Percentiles rank a stretch among this genome's conserved stretches.
Conservation (phyloP, 2,113 vertebrate species). For the Pangasianodon gigas region DNA sequence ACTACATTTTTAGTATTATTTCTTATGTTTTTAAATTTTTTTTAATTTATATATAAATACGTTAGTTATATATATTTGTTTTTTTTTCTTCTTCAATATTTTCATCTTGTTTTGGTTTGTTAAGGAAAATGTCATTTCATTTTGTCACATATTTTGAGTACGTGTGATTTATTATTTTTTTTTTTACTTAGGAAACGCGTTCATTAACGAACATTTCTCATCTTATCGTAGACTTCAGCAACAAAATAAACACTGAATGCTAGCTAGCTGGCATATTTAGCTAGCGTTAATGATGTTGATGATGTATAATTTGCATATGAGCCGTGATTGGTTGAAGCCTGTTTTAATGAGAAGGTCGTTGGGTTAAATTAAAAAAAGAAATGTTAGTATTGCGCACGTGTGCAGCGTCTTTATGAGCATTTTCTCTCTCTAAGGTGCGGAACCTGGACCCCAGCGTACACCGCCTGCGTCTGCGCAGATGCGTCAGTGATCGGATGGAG, state of each 20-base stretch:
- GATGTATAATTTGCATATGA: not conserved
- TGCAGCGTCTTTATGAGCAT: not conserved
- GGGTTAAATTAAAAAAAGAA: too few relatives aligned
- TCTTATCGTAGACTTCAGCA: not conserved
- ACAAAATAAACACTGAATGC: not conserved
- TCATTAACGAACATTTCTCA: not conserved
- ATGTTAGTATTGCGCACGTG: not conserved
- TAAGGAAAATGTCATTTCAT: not conserved
- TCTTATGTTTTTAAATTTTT: too few relatives aligned
- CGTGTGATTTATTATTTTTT: not conserved
- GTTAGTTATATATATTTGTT: too few relatives aligned
- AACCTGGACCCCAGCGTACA: constrained; percentile 78
- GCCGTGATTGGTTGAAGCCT: not conserved
- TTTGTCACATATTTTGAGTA: not conserved
- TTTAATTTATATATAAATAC: too few relatives aligned
- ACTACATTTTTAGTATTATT: too few relatives aligned
- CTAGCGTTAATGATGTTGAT: not conserved
- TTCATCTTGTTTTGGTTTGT: not conserved
- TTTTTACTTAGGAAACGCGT: not conserved
- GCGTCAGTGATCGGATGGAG: constrained; percentile 67
- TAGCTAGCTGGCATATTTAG: not conserved
- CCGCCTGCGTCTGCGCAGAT: constrained; percentile 74
- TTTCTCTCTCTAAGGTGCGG: constrained; percentile 68
- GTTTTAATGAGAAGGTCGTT: not conserved
- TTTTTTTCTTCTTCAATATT: too few relatives aligned